Percentiles rank a stretch among this genome's conserved stretches.
These are phyloP conservation scores for Tupaia tana DNA, from an alignment of 2,113 vertebrate genomes.

Conservation along the genomic window DNA sequence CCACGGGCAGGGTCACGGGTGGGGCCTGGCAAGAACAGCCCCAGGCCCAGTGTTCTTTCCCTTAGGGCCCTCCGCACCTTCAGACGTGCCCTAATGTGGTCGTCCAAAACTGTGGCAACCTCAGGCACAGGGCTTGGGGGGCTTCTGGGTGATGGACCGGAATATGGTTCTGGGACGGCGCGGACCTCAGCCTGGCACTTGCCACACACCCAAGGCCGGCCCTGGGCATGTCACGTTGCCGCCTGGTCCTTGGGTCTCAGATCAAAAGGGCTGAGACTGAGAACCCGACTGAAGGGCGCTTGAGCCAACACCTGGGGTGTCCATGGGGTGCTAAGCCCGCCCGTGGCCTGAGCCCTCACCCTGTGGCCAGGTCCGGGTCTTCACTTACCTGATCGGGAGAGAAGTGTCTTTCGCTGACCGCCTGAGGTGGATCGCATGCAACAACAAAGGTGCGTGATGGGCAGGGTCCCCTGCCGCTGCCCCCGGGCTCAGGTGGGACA, in stretches of 20 bases:
- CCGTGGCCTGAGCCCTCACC: background rate
- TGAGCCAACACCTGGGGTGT: background rate
- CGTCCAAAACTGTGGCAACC: background rate
- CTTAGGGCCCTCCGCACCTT: background rate
- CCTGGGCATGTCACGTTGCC: background rate
- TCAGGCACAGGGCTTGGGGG: background rate
- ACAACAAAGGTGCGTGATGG: conserved; percentile 91
- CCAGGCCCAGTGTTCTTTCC: background rate
- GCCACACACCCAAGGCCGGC: no score
- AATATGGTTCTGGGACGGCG: background rate
- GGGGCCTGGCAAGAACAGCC: background rate
- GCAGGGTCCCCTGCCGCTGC: rapidly evolving
- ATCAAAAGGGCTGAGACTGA: background rate
- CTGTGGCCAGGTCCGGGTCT: conserved; percentile 92
- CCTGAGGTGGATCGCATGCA: conserved; percentile 97
- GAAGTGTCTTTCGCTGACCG: conserved; percentile 95
- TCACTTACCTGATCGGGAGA: conserved; percentile 97
- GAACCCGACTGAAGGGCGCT: background rate
- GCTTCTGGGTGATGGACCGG: background rate
- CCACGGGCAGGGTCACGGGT: background rate
- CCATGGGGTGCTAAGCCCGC: background rate
- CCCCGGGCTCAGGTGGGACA: rapidly evolving
- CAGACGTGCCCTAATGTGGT: background rate
- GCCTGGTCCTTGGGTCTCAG: background rate
- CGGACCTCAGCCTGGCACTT: background rate